Conservation (phyloP, 2,888 invertebrate species). For the Phyto melanocephala region DNA sequence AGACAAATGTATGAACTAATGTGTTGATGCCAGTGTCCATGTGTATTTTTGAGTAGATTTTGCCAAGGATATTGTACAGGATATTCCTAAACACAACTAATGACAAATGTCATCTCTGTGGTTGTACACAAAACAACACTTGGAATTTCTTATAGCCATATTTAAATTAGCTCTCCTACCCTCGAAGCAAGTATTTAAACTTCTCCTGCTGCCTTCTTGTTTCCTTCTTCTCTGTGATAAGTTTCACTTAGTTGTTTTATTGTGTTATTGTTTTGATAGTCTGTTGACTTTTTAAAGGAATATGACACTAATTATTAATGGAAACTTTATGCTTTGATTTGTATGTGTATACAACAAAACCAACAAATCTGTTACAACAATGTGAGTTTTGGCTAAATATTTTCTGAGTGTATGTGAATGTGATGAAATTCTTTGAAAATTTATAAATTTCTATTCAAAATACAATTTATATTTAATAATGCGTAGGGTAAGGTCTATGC, state of each 20-base stretch:
- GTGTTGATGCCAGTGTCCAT: too few relatives aligned
- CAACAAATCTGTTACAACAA: not conserved
- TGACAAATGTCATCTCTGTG: slow-evolving; percentile 44
- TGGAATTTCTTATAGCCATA: slow-evolving; percentile 15
- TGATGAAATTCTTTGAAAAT: not conserved
- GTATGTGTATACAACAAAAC: slow-evolving; percentile 7
- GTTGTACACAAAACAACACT: not conserved
- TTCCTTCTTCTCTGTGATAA: not conserved
- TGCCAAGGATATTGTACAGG: slow-evolving; percentile 30
- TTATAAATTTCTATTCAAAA: not conserved
- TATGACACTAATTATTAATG: slow-evolving; percentile 43
- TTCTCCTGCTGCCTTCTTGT: not conserved
- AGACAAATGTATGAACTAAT: too few relatives aligned
- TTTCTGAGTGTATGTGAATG: not conserved
- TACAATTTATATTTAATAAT: slow-evolving; percentile 31
- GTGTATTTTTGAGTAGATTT: not conserved
- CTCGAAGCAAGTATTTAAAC: not conserved
- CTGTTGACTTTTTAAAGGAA: slow-evolving; percentile 5
- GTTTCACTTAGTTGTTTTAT: not conserved
- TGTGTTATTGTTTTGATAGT: not conserved
- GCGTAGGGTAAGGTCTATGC: slow-evolving; percentile 3
- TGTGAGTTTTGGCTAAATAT: too few relatives aligned
- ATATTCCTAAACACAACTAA: slow-evolving; percentile 45
- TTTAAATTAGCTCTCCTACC: slow-evolving; percentile 20
- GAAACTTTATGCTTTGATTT: slow-evolving; percentile 42